phyloP scores from a whole-genome alignment of 2,888 invertebrate species.

The Synergus itoensis region DNA sequence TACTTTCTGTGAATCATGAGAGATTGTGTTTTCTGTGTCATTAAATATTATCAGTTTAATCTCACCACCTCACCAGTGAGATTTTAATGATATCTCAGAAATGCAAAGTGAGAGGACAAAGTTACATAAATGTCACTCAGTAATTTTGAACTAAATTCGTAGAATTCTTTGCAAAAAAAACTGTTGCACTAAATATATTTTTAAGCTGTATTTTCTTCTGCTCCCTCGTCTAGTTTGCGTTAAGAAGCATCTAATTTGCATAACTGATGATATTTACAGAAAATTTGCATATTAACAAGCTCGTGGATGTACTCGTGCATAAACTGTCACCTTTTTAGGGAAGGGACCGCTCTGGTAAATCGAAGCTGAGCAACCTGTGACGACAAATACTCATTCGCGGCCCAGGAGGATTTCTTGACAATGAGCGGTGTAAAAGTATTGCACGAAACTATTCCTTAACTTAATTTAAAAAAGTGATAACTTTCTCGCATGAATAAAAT shows the following conservation, averaged over 20 bases:
- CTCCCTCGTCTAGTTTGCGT: not conserved
- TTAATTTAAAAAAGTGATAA: constrained; percentile 30
- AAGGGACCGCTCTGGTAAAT: constrained; percentile 49
- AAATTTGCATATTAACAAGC: constrained; percentile 57
- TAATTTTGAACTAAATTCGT: not conserved
- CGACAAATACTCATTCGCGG: constrained; percentile 73
- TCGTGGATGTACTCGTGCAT: constrained; percentile 50
- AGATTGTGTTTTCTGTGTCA: not conserved
- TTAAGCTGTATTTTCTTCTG: not conserved
- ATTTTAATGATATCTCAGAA: too few relatives aligned
- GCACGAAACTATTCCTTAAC: not conserved
- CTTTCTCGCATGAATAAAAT: constrained; percentile 29
- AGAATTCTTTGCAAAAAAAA: not conserved
- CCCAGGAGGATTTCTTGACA: constrained; percentile 51
- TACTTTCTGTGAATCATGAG: not conserved
- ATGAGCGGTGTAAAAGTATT: not conserved
- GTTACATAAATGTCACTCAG: not conserved
- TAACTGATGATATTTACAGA: constrained; percentile 1
- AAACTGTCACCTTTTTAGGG: constrained; percentile 13
- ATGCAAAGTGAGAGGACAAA: too few relatives aligned
- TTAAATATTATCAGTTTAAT: too few relatives aligned
- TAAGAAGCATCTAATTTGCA: constrained; percentile 29
- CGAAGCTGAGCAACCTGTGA: constrained; percentile 53
- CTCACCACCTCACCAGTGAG: too few relatives aligned
- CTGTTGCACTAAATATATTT: not conserved